Evolutionary conservation across 2,797 vertebrate genomes (phyloP).

Genomic region (Champsocephalus gunnari): DNA sequence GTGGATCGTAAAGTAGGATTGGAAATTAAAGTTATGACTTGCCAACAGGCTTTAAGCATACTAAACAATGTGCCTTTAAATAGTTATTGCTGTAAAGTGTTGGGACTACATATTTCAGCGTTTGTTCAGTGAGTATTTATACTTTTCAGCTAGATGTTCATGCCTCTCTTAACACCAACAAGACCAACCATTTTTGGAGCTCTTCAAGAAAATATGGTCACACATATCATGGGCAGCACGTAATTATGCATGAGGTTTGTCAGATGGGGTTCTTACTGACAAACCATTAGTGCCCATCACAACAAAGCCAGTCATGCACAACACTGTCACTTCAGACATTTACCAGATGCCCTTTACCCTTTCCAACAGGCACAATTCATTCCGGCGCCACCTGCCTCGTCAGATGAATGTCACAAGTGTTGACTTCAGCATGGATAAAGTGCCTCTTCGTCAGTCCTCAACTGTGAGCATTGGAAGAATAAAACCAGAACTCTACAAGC

Average conservation of each 20-base stretch:
- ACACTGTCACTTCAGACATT: slow-evolving; percentile 44
- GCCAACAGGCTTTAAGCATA: not conserved
- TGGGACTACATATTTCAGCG: not conserved
- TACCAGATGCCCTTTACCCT: slow-evolving; percentile 48
- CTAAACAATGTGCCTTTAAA: not conserved
- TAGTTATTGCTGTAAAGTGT: not conserved
- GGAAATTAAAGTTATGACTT: not conserved
- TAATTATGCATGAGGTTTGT: slow-evolving; percentile 30
- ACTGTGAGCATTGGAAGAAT: slow-evolving; percentile 95
- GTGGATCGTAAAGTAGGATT: not conserved
- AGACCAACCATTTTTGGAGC: not conserved
- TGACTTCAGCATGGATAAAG: slow-evolving; percentile 93
- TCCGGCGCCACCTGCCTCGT: slow-evolving; percentile 94
- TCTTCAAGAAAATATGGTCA: not conserved
- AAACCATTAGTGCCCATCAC: slow-evolving; percentile 39
- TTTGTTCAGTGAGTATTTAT: not conserved
- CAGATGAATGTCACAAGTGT: slow-evolving; percentile 98
- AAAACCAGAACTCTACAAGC: slow-evolving; percentile 98
- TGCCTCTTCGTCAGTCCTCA: slow-evolving; percentile 93
- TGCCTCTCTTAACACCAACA: not conserved
- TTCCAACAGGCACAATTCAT: slow-evolving; percentile 94
- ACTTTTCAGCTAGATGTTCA: not conserved
- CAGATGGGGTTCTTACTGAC: slow-evolving; percentile 11
- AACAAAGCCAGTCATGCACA: slow-evolving; percentile 37
- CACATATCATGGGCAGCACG: slow-evolving; percentile 1